phyloP scores from a whole-genome alignment of 2,888 invertebrate genomes.

The Gibbula magus region DNA sequence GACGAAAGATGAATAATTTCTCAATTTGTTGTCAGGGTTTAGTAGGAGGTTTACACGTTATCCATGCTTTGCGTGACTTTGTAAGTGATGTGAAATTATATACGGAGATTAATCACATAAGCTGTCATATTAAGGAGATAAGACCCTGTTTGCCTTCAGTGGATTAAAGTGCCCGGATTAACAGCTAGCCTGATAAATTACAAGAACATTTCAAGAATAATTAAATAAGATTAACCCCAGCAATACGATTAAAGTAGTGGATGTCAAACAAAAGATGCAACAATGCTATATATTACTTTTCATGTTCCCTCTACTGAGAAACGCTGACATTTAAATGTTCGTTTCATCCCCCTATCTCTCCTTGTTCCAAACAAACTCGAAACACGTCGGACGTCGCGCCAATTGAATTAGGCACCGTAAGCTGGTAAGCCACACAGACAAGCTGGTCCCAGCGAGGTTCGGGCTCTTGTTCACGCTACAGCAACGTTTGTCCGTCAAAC shows the following conservation, averaged over 20 bases:
- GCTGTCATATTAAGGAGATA: too few species aligned
- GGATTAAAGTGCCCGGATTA: neutral
- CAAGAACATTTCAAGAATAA: neutral
- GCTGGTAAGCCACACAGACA: conserved; percentile 4
- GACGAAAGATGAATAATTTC: too few species aligned
- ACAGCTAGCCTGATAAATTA: neutral
- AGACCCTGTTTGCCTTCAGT: neutral
- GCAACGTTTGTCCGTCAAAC: conserved; percentile 6
- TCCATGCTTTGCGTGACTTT: too few species aligned
- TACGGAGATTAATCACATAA: too few species aligned
- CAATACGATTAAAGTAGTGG: neutral
- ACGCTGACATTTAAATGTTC: conserved; percentile 13
- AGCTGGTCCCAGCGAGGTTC: neutral
- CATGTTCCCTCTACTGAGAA: conserved; percentile 7
- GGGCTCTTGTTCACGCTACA: neutral
- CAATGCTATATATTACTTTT: neutral
- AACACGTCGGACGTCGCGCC: conserved; percentile 1
- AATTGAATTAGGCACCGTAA: neutral
- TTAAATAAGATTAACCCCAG: neutral
- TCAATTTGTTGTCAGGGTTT: too few species aligned
- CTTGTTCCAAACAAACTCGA: neutral
- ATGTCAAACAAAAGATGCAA: neutral
- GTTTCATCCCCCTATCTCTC: neutral
- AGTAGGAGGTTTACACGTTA: too few species aligned
- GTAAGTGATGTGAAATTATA: too few species aligned